Evolutionary conservation across 2,888 invertebrate species (phyloP), one percentile per base, ranked within the genome.

Genomic region (Hypolimnas misippus): DNA sequence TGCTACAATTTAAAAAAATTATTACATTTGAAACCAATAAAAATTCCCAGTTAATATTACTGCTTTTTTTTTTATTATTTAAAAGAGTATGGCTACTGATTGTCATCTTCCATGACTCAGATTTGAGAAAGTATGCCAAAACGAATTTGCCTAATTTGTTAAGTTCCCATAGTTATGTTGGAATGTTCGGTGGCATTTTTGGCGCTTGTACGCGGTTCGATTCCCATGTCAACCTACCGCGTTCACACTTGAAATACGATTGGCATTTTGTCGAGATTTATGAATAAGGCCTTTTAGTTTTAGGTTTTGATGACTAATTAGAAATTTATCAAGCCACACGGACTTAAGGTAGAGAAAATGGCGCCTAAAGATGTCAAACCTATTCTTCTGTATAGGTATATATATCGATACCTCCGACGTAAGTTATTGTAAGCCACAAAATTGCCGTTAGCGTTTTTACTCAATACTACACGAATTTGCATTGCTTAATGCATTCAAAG

Each of bases 121-220:
- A 46, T 46, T 21, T 21, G 44, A 8, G 35, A 25, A 53, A 35
- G 33, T 57, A 53, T 64, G 51, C 51, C 57, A 69, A 69, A 70
- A 72, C 63, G 60, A 69, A 71, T 49, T 29, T 69, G 71, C 70
- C 78, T 88, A 86, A 89, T 87, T 85, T 80, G 86, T 76, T 74
- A 71, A 76, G 84, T 87, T 89, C 89, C 84, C 89, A 87, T 81
- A 85, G 74, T 70, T 73, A 76, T 76, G 72, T 73, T 76, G 78
- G 77, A 65, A 67, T 61, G 50, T 62, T 62, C 51, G 71, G 80
- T 83, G 73, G 77, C 82, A 84, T 84, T 82, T 77, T 81, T 76
- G 76, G 78, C 82, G 81, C 80, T 78, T 67, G 64, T 65, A 42
- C 31, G 64, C 58, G 62, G 74, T 66, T 58, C 61, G 65, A 67